Conservation (phyloP, 2,888 invertebrate species). For the Pristionchus exspectatus region DNA sequence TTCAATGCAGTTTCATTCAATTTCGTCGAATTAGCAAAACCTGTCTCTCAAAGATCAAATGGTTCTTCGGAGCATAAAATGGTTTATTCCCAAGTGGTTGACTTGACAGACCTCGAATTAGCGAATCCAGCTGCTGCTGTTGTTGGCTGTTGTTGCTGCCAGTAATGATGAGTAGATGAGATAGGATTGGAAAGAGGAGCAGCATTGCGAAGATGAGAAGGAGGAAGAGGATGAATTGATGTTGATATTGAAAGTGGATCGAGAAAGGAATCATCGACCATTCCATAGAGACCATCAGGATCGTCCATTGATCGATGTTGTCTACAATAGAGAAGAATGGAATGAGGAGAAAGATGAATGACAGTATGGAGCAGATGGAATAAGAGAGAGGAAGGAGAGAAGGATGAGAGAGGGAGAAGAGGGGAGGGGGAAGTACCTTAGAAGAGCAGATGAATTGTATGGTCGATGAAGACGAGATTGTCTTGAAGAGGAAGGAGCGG, state of each 20-base stretch:
- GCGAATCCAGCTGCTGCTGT: slow-evolving; percentile 25
- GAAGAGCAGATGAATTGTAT: slow-evolving; percentile 33
- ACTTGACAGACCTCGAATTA: background rate
- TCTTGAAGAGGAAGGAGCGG: slow-evolving; percentile 39
- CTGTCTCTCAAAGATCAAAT: background rate
- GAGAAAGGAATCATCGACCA: slow-evolving; percentile 47
- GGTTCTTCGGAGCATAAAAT: background rate
- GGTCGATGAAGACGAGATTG: slow-evolving; percentile 11
- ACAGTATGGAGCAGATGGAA: slow-evolving; percentile 24
- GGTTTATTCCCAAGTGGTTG: background rate
- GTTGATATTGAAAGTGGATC: slow-evolving; percentile 59
- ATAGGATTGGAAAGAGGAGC: slow-evolving; percentile 68
- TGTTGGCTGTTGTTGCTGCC: slow-evolving; percentile 56
- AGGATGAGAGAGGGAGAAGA: background rate
- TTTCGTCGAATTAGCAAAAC: slow-evolving; percentile 1
- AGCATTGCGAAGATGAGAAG: slow-evolving; percentile 1
- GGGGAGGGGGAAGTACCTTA: slow-evolving; percentile 43
- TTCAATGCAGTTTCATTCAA: background rate
- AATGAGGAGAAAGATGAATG: background rate
- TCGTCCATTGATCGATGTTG: slow-evolving; percentile 76
- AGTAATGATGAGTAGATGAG: slow-evolving; percentile 64
- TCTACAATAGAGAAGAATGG: slow-evolving; percentile 58
- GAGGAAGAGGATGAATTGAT: slow-evolving; percentile 46
- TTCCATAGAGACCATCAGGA: slow-evolving; percentile 31
- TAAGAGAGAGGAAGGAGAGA: background rate